These are phyloP conservation scores for Loripinus fragilis DNA, from an alignment of 2,888 invertebrate species.

Conservation along the genomic window DNA sequence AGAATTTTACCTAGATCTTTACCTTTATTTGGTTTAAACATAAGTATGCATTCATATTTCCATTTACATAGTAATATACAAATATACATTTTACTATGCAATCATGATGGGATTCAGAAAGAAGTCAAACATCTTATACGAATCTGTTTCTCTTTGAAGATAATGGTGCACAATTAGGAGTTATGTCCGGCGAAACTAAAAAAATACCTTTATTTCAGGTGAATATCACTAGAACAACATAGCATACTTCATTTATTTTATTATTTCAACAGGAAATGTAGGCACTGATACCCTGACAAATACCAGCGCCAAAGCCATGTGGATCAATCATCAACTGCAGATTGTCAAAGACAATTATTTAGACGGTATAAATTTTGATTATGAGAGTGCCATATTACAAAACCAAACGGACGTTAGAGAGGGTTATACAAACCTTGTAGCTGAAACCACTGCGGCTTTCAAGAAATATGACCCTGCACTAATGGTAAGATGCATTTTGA, in stretches of 20 bases:
- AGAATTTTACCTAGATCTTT: too few relatives aligned
- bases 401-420: slow-evolving; percentile 61
- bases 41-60: too few relatives aligned
- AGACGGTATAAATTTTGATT: slow-evolving; percentile 83
- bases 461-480: slow-evolving; percentile 68
- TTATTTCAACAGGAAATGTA: slow-evolving; percentile 63
- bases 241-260: neutral
- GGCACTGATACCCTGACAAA: slow-evolving; percentile 66
- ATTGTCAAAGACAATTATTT: slow-evolving; percentile 71
- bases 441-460: slow-evolving; percentile 74
- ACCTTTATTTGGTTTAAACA: too few relatives aligned
- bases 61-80: too few relatives aligned
- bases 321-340: slow-evolving; percentile 74
- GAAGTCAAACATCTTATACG: too few relatives aligned
- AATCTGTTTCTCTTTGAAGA: too few relatives aligned
- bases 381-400: slow-evolving; percentile 78
- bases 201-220: too few relatives aligned
- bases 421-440: slow-evolving; percentile 78
- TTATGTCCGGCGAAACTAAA: too few relatives aligned
- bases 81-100: too few relatives aligned
- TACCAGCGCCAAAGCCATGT: slow-evolving; percentile 61
- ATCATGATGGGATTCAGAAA: too few relatives aligned
- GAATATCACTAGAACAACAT: too few relatives aligned
- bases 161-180: too few relatives aligned
- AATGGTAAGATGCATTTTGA: slow-evolving; percentile 76